These are phyloP conservation scores for Rhingia rostrata DNA, from an alignment of 2,888 invertebrate genomes.

Conservation along the genomic window DNA sequence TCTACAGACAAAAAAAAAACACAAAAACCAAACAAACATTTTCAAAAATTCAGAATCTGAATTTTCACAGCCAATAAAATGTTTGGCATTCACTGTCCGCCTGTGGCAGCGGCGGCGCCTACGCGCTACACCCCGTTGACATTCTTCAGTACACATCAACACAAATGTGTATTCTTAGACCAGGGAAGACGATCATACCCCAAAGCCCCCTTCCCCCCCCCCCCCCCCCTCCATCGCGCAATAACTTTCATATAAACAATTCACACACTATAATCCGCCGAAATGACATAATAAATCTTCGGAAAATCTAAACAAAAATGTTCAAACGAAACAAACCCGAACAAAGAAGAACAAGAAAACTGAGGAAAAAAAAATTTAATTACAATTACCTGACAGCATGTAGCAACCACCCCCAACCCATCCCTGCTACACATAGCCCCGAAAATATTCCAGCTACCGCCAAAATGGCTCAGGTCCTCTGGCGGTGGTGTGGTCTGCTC, in stretches of 20 bases:
- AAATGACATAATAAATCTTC: slow-evolving; percentile 74
- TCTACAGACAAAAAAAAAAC: background rate
- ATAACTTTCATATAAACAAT: slow-evolving; percentile 67
- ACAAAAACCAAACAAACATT: slow-evolving; percentile 4
- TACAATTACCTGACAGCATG: slow-evolving; percentile 71
- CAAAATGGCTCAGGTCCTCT: slow-evolving; percentile 17
- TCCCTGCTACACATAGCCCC: background rate
- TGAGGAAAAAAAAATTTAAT: slow-evolving; percentile 42
- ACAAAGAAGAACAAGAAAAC: slow-evolving; percentile 34
- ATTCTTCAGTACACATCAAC: slow-evolving; percentile 71
- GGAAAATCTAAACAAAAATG: slow-evolving; percentile 70
- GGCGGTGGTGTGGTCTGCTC: slow-evolving; percentile 32
- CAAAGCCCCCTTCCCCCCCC: too few relatives aligned
- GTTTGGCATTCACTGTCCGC: slow-evolving; percentile 69
- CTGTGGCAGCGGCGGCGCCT: slow-evolving; percentile 61
- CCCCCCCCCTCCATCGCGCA: slow-evolving; percentile 15
- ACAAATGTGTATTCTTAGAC: slow-evolving; percentile 56
- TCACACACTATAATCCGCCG: slow-evolving; percentile 72
- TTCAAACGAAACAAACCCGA: slow-evolving; percentile 48
- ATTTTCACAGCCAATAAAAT: slow-evolving; percentile 68
- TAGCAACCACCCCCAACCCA: background rate
- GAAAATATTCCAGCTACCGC: slow-evolving; percentile 14
- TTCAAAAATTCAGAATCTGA: slow-evolving; percentile 5
- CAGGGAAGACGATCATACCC: slow-evolving; percentile 17
- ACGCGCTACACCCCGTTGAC: slow-evolving; percentile 74